Evolutionary conservation across 2,797 vertebrate species (phyloP), one percentile per base, ranked within the genome.

Genomic region (Pogonophryne albipinna): DNA sequence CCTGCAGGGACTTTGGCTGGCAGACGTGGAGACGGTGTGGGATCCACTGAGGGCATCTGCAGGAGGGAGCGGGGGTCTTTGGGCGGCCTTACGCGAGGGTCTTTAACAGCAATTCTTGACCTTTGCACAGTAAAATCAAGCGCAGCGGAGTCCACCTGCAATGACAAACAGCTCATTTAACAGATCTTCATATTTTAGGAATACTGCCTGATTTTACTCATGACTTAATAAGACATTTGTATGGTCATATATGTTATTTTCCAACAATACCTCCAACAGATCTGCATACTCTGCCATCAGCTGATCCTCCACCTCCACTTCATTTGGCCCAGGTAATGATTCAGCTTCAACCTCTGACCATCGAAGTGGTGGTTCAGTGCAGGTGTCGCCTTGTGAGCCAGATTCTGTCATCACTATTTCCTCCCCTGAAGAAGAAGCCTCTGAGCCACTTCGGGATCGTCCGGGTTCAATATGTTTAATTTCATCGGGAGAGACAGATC

Each of bases 71-170:
- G 93, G 16, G 92, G 90, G 66, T 95, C 86, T 78, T 80, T 94
- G 8, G 95, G 95, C 1, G 91, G 93, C 15, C 95, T 91, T 5
- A 83, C 80, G 2, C 14, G 78, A 13, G 84, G 94, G 74, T 94
- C 95, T 79, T 95, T 95, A 57, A 95, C 87, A 16, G 93, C 81
- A 19, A 96, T 95, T 73, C 94, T 91, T 23, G 89, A 93, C 78
- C 75, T 95, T 79, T 95, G 94, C 1, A 87, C 34, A 1, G 89
- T 85, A 23, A 93, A 92, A 80, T 96, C 93, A 74, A 96, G 71
- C 6, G 27, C 51, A 12, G 68, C 74, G 4, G 42, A 12, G 16
- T 91, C 71, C 3, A 88, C 68, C 83, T 88, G 80, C 12, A 80
- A 81, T 20, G 8, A 58, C 20, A 68, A 80, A 67, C 27, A 34